Conservation (phyloP, 2,113 vertebrate species). For the Oenanthe oenanthe region DNA sequence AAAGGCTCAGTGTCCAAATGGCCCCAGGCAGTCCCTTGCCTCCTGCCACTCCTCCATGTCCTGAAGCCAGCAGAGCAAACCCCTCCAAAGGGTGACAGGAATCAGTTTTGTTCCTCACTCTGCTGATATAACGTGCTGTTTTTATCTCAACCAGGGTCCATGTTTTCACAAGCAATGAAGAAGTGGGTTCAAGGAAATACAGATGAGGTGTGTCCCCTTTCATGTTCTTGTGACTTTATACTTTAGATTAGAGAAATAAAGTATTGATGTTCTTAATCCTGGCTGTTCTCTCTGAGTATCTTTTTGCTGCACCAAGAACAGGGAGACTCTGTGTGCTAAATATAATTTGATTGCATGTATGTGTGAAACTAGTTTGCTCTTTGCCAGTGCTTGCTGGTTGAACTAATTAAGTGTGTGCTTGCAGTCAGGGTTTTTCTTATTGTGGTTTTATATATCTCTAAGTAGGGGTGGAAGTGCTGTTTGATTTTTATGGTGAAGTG, state of each 20-base stretch:
- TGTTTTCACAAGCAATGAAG: slow-evolving; percentile 94
- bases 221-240: neutral
- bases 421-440: neutral
- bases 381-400: neutral
- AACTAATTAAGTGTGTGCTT: neutral
- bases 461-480: neutral
- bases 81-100: neutral
- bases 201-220: slow-evolving; percentile 80
- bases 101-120: neutral
- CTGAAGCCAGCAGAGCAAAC: neutral
- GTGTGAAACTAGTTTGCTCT: neutral
- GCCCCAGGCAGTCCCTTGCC: neutral
- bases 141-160: slow-evolving; percentile 78
- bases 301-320: neutral
- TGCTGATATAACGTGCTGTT: neutral
- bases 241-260: neutral
- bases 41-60: neutral
- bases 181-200: slow-evolving; percentile 92
- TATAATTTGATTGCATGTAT: neutral
- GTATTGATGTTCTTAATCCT: neutral
- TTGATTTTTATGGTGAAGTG: neutral
- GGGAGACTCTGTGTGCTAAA: neutral
- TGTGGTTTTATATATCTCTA: neutral
- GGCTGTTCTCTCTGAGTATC: neutral
- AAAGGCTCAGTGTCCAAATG: neutral